Base-by-base conservation (phyloP, 1,140 invertebrate species). In the Drosophila pallidifrons region DNA sequence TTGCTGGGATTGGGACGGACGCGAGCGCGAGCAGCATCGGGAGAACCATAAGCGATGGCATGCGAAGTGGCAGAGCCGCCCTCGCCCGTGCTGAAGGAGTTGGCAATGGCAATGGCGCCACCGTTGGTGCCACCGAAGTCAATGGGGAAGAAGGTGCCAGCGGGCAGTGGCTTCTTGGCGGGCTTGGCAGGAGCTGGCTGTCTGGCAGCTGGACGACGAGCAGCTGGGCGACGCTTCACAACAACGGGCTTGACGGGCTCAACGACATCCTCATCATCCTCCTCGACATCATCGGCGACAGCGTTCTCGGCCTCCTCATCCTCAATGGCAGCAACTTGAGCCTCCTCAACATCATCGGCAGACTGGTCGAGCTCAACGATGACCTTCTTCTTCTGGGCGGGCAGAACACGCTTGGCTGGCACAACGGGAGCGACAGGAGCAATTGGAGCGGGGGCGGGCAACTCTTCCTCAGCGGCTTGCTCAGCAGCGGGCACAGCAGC, bases 11-110 rank as follows among this genome's bases (percentile, higher is more conserved):
- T 69, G 46, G 91, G 82, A 49, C 86, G 91, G 32, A 68, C 83
- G 15, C 82, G 89, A 10, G 85, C 75, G 15, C 71, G 77, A 7
- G 72, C 91, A 5, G 89, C 76, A 5, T 92, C 92, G 13, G 93
- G 93, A 25, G 93, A 93, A 28, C 95, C 95, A 78, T 95, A 96
- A 7, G 95, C 95, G 4, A 95, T 95, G 6, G 95, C 95, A 76
- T 95, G 95, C 78, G 95, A 95, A 35, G 94, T 95, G 43, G 95
- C 95, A 0, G 95, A 94, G 16, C 95, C 95, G 58, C 95, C 94
- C 74, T 93, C 94, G 13, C 94, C 95, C 28, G 94, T 95, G 93
- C 95, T 96, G 92, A 94, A 95, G 55, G 95, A 95, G 91, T 95
- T 95, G 52, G 95, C 95, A 43, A 95, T 94, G 45, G 95, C 95